Evolutionary conservation across 2,113 vertebrate species (phyloP).

Genomic region (Pipra filicauda): DNA sequence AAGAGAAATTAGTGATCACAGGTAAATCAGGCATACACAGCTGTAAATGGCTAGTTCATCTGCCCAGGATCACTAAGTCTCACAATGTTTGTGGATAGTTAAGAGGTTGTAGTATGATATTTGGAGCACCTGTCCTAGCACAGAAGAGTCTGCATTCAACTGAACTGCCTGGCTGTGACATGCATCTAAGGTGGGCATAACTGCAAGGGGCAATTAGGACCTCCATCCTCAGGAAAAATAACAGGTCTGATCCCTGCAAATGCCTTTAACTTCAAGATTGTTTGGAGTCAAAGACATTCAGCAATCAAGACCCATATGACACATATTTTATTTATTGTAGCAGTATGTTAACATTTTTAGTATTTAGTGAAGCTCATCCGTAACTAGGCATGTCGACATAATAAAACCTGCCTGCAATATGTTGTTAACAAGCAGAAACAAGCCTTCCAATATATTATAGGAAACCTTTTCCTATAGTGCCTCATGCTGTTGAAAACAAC

Average conservation of each 20-base stretch:
- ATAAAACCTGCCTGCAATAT: neutral
- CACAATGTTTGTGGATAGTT: neutral
- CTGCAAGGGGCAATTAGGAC: neutral
- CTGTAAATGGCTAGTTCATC: neutral
- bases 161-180: neutral
- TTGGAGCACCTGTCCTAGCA: neutral
- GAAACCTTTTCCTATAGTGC: neutral
- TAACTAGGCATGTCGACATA: neutral
- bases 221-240: neutral
- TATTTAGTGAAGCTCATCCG: neutral
- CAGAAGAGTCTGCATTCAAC: neutral
- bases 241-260: neutral
- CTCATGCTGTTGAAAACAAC: neutral
- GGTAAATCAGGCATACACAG: neutral
- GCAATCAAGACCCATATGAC: neutral
- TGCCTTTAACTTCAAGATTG: neutral
- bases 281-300: neutral
- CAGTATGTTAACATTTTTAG: neutral
- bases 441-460: neutral
- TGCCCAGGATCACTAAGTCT: neutral
- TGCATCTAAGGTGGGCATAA: neutral
- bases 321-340: neutral
- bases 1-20: neutral
- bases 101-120: neutral
- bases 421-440: neutral